A percentile compares a stretch with the other conserved stretches of the same genome.
Conservation (phyloP, 2,888 invertebrate species). For the Belgica antarctica region DNA sequence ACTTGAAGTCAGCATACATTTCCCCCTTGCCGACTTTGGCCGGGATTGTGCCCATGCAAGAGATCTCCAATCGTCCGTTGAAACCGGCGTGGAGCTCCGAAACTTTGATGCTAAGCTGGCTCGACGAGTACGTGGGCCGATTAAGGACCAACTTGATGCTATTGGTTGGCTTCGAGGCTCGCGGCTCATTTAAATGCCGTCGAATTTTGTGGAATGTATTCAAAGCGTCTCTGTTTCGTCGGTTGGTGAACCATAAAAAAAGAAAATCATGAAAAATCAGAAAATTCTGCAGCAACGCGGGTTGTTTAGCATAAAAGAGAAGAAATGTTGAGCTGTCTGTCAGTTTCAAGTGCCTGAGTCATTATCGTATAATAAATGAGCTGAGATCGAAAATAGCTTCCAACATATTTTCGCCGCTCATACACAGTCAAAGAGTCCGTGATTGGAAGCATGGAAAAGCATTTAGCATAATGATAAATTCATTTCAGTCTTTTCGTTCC, state of each 20-base stretch:
- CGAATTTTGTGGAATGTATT: slow-evolving; percentile 52
- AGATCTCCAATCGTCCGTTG: slow-evolving; percentile 69
- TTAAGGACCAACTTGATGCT: slow-evolving; percentile 33
- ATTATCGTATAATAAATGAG: slow-evolving; percentile 9
- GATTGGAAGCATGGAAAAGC: neutral
- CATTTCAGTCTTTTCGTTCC: neutral
- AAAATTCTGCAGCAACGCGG: no score
- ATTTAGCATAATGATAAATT: neutral
- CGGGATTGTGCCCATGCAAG: slow-evolving; percentile 76
- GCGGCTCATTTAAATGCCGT: slow-evolving; percentile 47
- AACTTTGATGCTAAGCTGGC: slow-evolving; percentile 71
- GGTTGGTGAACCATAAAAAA: neutral
- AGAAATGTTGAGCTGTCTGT: no score
- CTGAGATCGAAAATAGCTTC: neutral
- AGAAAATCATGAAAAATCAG: neutral
- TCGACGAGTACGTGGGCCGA: slow-evolving; percentile 57
- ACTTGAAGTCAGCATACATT: slow-evolving; percentile 71
- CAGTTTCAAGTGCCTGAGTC: neutral
- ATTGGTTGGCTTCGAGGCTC: slow-evolving; percentile 1
- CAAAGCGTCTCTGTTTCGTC: slow-evolving; percentile 22
- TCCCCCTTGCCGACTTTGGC: slow-evolving; percentile 69
- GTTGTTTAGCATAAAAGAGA: neutral
- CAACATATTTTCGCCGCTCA: neutral
- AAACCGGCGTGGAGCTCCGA: slow-evolving; percentile 68
- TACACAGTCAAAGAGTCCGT: neutral